Conservation (phyloP, 1,140 invertebrate species). For the Paracyclopina nana region DNA sequence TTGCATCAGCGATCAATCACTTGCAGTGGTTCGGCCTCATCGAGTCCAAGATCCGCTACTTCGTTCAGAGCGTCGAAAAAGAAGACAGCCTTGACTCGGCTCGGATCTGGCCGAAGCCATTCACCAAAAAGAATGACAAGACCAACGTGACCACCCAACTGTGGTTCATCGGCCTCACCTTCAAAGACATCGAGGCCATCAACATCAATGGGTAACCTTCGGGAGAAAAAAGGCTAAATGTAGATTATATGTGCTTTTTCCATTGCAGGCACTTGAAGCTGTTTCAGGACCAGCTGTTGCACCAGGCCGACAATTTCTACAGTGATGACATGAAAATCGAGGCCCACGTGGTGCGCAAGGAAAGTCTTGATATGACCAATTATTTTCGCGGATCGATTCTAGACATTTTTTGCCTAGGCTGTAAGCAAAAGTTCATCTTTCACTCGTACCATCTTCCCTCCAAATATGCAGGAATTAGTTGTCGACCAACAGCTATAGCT, state of each 20-base stretch:
- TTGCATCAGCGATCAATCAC: constrained; percentile 58
- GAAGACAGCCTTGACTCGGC: neutral
- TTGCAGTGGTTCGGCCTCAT: constrained; percentile 90
- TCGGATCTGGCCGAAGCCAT: constrained; percentile 12
- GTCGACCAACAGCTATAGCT: neutral
- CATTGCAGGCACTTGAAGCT: neutral
- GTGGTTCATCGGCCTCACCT: constrained; percentile 9
- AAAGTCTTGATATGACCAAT: neutral
- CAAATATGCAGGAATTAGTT: neutral
- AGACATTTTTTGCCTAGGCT: neutral
- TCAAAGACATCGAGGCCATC: constrained; percentile 31
- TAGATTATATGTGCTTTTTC: neutral
- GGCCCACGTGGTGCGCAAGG: constrained; percentile 1
- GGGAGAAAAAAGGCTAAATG: constrained; percentile 8
- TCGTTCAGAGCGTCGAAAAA: constrained; percentile 3
- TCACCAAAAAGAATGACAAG: constrained; percentile 4
- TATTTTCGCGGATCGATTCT: neutral
- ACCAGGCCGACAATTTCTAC: constrained; percentile 8
- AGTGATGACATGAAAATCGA: neutral
- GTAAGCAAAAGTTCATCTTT: neutral
- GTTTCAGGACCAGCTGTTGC: constrained; percentile 8
- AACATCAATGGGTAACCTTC: neutral
- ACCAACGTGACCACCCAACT: neutral
- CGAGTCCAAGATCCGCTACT: constrained; percentile 40
- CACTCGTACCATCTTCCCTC: neutral